phyloP scores from a whole-genome alignment of 2,113 vertebrate genomes.

The Callopanchax toddi region DNA sequence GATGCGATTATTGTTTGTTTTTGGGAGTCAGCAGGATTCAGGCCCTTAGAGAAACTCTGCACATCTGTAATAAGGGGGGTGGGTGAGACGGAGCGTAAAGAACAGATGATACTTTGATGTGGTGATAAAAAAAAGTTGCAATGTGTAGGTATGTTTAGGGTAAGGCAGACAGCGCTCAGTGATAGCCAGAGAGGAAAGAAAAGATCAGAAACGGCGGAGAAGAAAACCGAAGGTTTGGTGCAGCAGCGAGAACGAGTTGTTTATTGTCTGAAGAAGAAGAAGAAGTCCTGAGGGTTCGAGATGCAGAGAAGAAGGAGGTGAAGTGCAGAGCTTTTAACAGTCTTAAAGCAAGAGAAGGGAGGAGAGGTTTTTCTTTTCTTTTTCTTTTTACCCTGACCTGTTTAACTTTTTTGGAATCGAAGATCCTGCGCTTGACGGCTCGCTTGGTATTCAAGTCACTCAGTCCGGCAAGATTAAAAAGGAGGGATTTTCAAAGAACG shows the following conservation, averaged over 20 bases:
- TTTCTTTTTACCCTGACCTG: constrained; percentile 14
- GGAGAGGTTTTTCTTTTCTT: no score
- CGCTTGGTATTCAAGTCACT: constrained; percentile 61
- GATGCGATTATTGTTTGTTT: constrained; percentile 40
- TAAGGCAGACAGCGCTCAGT: constrained; percentile 31
- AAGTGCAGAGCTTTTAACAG: constrained; percentile 41
- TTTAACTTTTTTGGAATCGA: constrained; percentile 36
- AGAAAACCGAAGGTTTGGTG: constrained; percentile 26
- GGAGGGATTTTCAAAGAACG: constrained; percentile 50
- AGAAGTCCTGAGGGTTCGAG: constrained; percentile 50
- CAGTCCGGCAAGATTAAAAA: constrained; percentile 48
- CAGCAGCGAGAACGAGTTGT: constrained; percentile 49
- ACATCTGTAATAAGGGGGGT: constrained; percentile 22
- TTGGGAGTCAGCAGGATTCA: constrained; percentile 51
- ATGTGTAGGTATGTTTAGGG: constrained; percentile 23
- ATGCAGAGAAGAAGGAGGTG: constrained; percentile 40
- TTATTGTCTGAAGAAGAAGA: constrained; percentile 56
- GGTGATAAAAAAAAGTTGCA: constrained; percentile 48
- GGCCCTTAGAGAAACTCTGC: constrained; percentile 34
- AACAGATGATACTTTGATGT: constrained; percentile 47
- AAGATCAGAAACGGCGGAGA: constrained; percentile 54
- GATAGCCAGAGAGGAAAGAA: constrained; percentile 54
- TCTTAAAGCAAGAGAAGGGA: constrained; percentile 19
- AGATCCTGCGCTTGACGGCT: constrained; percentile 4
- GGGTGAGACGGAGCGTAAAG: constrained; percentile 4